phyloP scores from a whole-genome alignment of 2,888 invertebrate species.

The Pristionchus entomophagus region DNA sequence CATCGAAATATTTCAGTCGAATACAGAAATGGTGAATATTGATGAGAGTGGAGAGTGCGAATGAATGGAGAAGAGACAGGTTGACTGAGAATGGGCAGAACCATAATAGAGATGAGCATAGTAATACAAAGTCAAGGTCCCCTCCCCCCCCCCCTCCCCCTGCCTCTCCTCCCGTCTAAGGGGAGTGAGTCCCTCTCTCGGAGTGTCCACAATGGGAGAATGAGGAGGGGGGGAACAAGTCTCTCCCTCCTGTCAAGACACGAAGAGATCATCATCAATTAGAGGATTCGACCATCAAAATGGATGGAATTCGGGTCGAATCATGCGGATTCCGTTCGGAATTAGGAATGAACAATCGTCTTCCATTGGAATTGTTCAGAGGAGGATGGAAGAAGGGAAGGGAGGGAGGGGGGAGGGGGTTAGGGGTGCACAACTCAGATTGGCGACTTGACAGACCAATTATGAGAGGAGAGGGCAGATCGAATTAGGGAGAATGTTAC shows the following conservation, averaged over 20 bases:
- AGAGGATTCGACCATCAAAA: conserved; percentile 9
- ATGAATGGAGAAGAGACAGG: not conserved
- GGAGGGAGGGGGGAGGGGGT: not conserved
- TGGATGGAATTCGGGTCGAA: conserved; percentile 32
- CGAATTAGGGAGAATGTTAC: conserved; percentile 5
- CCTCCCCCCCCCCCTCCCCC: not conserved
- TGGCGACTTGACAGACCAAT: conserved; percentile 15
- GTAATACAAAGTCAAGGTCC: conserved; percentile 39
- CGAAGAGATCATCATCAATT: conserved; percentile 24
- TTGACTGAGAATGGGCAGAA: conserved; percentile 34
- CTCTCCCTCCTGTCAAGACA: conserved; percentile 18
- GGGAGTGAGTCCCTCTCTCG: not conserved
- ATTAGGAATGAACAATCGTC: not conserved
- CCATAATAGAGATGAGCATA: conserved; percentile 30
- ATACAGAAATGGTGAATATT: not conserved
- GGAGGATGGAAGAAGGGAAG: not conserved
- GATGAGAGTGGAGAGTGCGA: too few species aligned
- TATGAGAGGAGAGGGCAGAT: conserved; percentile 22
- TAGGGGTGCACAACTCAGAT: not conserved
- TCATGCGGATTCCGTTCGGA: not conserved
- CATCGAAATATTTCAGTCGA: not conserved
- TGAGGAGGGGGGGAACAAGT: conserved; percentile 14
- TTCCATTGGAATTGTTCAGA: not conserved
- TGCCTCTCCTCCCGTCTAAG: conserved; percentile 35
- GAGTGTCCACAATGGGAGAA: not conserved